These are phyloP conservation scores for Nomada fabriciana DNA, from an alignment of 2,888 invertebrate genomes.

Conservation along the genomic window DNA sequence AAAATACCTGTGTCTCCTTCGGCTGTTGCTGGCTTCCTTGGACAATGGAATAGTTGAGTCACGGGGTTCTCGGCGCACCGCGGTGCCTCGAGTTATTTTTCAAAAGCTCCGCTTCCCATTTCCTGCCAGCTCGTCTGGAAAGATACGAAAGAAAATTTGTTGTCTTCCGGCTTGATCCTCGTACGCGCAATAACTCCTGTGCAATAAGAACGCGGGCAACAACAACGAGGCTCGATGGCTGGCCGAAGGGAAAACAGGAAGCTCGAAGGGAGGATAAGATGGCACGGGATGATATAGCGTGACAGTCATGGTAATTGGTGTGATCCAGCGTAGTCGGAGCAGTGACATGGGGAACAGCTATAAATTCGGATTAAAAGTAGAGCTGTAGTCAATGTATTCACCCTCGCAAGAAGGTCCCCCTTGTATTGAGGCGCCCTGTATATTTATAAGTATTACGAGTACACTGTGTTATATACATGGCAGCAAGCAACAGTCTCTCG, in stretches of 20 bases:
- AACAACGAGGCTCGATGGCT: not conserved
- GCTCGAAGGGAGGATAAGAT: not conserved
- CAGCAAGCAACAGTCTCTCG: no score
- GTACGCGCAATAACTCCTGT: slow-evolving; percentile 76
- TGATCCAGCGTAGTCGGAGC: slow-evolving; percentile 10
- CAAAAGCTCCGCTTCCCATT: slow-evolving; percentile 52
- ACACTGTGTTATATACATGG: no score
- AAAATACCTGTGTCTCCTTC: slow-evolving; percentile 50
- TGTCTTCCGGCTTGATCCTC: slow-evolving; percentile 72
- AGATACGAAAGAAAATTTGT: slow-evolving; percentile 75
- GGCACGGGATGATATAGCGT: not conserved
- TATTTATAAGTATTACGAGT: no score
- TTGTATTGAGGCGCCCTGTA: no score
- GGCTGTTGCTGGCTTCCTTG: slow-evolving; percentile 26
- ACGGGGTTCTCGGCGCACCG: slow-evolving; percentile 44
- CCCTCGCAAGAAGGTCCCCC: no score
- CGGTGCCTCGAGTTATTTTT: slow-evolving; percentile 64
- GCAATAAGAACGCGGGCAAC: not conserved
- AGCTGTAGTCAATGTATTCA: not conserved
- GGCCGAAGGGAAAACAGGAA: no score
- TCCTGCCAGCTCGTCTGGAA: slow-evolving; percentile 39
- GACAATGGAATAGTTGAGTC: slow-evolving; percentile 63
- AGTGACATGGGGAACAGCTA: not conserved
- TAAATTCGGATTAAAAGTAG: slow-evolving; percentile 11
- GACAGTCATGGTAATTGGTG: slow-evolving; percentile 21